A percentile compares a stretch with the other conserved stretches of the same genome.
Evolutionary conservation across 2,888 invertebrate genomes (phyloP).

Genomic region (Zeuzera pyrina): DNA sequence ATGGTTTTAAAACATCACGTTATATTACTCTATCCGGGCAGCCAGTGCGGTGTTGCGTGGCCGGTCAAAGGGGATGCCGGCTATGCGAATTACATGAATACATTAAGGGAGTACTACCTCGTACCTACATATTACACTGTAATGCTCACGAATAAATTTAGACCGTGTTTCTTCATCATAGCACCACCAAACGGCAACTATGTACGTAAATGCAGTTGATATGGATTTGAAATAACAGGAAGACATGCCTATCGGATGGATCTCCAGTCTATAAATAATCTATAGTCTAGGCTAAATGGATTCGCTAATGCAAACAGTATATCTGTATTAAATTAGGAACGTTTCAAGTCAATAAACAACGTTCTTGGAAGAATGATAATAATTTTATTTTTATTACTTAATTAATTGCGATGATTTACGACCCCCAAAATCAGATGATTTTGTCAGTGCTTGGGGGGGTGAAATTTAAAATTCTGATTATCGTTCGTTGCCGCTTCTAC

Average conservation of each 20-base stretch:
- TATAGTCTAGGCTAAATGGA: neutral
- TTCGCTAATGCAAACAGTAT: conserved; percentile 25
- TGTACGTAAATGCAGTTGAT: conserved; percentile 51
- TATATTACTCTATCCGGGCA: conserved; percentile 66
- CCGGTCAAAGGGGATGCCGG: conserved; percentile 71
- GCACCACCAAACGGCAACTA: conserved; percentile 46
- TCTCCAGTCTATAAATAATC: conserved; percentile 32
- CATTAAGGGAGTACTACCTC: conserved; percentile 66
- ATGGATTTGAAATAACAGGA: too few relatives aligned
- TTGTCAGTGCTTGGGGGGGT: conserved; percentile 51
- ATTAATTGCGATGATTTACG: conserved; percentile 63
- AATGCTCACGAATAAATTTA: conserved; percentile 70
- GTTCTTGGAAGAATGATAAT: conserved; percentile 8
- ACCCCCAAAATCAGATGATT: conserved; percentile 63
- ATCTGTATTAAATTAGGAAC: conserved; percentile 28
- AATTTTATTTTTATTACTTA: too few relatives aligned
- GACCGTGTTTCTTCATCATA: conserved; percentile 61
- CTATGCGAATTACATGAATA: conserved; percentile 73
- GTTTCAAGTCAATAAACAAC: conserved; percentile 15
- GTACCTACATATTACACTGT: conserved; percentile 59
- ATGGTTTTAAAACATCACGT: conserved; percentile 72
- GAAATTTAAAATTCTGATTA: conserved; percentile 69
- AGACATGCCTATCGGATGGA: too few relatives aligned
- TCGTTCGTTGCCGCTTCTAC: conserved; percentile 55
- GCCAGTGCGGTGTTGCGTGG: conserved; percentile 69